phyloP scores from a whole-genome alignment of 1,140 invertebrate species.

The Ceratosolen fusciceps region DNA sequence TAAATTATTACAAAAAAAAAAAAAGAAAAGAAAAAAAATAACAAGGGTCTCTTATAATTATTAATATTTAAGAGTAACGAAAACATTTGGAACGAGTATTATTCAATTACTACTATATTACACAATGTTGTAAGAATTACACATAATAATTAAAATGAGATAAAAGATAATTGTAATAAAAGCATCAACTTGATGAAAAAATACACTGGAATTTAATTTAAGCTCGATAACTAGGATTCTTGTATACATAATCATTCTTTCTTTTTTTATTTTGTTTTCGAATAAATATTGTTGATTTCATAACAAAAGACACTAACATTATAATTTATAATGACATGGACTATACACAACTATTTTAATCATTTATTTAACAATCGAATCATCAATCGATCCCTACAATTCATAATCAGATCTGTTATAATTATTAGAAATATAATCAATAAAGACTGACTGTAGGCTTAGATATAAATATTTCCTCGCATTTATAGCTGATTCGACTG shows the following conservation, averaged over 20 bases:
- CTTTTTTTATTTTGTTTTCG: conserved; percentile 22
- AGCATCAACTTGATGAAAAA: conserved; percentile 48
- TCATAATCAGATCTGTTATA: conserved; percentile 36
- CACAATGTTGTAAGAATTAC: conserved; percentile 42
- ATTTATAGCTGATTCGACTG: conserved; percentile 63
- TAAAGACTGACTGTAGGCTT: conserved; percentile 33
- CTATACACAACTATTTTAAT: conserved; percentile 50
- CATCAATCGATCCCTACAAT: conserved; percentile 16
- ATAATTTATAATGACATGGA: conserved; percentile 44
- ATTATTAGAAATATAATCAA: conserved; percentile 41
- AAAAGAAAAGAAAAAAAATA: no score
- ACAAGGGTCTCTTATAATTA: conserved; percentile 43
- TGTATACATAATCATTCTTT: conserved; percentile 23
- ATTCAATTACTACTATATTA: conserved; percentile 47
- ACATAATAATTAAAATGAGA: conserved; percentile 36
- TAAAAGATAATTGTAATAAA: conserved; percentile 37
- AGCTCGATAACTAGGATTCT: conserved; percentile 35
- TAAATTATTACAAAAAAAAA: conserved; percentile 43
- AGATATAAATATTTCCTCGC: conserved; percentile 33
- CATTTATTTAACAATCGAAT: conserved; percentile 16
- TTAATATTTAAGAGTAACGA: conserved; percentile 38
- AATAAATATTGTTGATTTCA: conserved; percentile 45
- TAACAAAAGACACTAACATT: conserved; percentile 39
- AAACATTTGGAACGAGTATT: conserved; percentile 35
- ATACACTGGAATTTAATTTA: conserved; percentile 43